Evolutionary conservation across 2,797 vertebrate genomes (phyloP).

Genomic region (Protonibea diacanthus): DNA sequence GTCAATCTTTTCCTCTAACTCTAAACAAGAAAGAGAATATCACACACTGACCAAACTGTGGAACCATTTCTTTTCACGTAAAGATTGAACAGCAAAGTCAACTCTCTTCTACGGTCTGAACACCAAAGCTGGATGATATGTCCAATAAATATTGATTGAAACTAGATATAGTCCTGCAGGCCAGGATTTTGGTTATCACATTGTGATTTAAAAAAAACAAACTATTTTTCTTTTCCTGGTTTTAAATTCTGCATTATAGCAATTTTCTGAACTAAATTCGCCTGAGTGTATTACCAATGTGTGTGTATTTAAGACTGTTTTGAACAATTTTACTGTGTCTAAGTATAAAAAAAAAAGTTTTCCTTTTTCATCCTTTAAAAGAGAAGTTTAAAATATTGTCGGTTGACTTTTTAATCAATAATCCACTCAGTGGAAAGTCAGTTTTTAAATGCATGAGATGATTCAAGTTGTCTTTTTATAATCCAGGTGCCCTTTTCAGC

Average conservation of each 20-base stretch:
- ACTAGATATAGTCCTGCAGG: not conserved
- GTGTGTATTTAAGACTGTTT: not conserved
- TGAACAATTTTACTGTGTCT: not conserved
- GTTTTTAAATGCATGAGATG: slow-evolving; percentile 53
- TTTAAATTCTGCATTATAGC: not conserved
- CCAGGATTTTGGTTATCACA: not conserved
- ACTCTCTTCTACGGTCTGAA: not conserved
- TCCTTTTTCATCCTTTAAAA: slow-evolving; percentile 46
- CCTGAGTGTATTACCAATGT: not conserved
- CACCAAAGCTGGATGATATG: not conserved
- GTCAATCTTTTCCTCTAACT: not conserved
- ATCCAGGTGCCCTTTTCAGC: not conserved
- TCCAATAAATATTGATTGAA: slow-evolving; percentile 9
- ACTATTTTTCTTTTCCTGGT: slow-evolving; percentile 1
- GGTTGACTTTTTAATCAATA: slow-evolving; percentile 25
- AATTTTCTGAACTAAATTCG: not conserved
- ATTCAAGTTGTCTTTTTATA: slow-evolving; percentile 16
- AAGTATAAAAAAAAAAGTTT: slow-evolving; percentile 2
- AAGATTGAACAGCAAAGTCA: not conserved
- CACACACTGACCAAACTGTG: not conserved
- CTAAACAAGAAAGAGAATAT: not conserved
- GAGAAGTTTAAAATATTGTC: slow-evolving; percentile 22
- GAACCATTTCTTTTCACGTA: not conserved
- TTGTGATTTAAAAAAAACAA: not conserved
- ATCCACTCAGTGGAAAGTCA: slow-evolving; percentile 74